Evolutionary conservation across 2,113 vertebrate species (phyloP), one percentile per base, ranked within the genome.

Genomic region (Tylochromis polylepis): DNA sequence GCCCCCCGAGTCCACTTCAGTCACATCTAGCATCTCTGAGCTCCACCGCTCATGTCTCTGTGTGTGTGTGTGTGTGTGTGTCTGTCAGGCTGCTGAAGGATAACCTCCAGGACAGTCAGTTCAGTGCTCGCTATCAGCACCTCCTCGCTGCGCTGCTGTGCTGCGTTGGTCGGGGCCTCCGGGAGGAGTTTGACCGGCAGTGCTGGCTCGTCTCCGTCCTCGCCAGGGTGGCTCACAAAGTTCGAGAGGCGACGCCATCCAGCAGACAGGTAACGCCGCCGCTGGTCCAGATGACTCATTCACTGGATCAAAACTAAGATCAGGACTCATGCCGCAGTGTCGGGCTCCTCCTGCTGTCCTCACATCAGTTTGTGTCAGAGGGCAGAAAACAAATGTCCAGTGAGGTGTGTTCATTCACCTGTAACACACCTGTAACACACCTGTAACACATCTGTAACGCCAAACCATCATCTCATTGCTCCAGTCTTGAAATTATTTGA

Each of bases 111-210:
- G 98, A 99, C 92, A 97, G 97, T 0, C 98, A 99, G 97, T 99
- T 99, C 96, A 98, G 97, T n/a, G 97, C 97, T 88, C 97, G 99
- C 2, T 99, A 99, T 93, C 99, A 99, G 95, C 98, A 98, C 83
- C 96, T 99, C 82, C 97, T 99, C 93, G 98, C 97, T 0, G 98
- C 98, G 5, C 92, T 99, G 92, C 95, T 99, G 14, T 99, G 98
- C 96, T 99, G 98, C 90, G 97, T 96, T 0, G 98, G 98, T 5
- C 97, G 97, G 62, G 97, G 97, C 12, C 97, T 98, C 62, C 91
- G 98, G 3, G 98, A 99, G 8, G 97, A 99, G 95, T 98, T 99
- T 1, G 98, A 98, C 94, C 96, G 97, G 2, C 99, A 99, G 95
- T 97, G 97, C 94, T 98, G 98, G 97, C 94, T 99, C 2, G 96